A percentile compares a stretch with the other conserved stretches of the same genome.
Conservation (phyloP, 2,888 invertebrate genomes). For the Phyllotreta striolata region DNA sequence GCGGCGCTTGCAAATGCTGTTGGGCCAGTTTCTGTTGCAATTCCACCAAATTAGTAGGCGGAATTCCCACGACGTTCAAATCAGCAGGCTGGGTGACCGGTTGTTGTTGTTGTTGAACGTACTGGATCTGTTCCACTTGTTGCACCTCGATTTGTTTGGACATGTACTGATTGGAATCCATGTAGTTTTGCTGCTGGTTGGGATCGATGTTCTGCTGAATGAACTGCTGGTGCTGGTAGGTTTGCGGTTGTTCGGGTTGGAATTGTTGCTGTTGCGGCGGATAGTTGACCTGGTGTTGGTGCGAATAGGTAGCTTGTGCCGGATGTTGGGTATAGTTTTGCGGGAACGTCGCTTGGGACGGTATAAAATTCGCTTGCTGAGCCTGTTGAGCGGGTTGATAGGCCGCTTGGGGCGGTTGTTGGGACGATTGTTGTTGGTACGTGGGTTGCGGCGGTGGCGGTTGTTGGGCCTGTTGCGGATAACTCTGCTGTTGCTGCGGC, state of each 20-base stretch:
- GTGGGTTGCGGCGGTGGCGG: conserved; percentile 38
- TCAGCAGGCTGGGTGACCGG: conserved; percentile 42
- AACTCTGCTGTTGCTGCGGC: conserved; percentile 35
- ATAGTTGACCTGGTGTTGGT: conserved; percentile 35
- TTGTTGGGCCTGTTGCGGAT: conserved; percentile 31
- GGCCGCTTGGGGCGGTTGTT: conserved; percentile 11
- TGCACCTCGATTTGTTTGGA: conserved; percentile 39
- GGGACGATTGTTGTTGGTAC: conserved; percentile 29
- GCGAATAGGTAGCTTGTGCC: conserved; percentile 30
- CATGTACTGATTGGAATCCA: conserved; percentile 55
- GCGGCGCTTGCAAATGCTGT: conserved; percentile 47
- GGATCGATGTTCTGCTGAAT: conserved; percentile 46
- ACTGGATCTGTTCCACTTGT: conserved; percentile 47
- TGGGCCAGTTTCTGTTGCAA: conserved; percentile 57
- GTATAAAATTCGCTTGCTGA: conserved; percentile 28
- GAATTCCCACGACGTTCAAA: conserved; percentile 37
- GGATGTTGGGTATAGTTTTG: conserved; percentile 36
- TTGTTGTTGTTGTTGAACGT: conserved; percentile 57
- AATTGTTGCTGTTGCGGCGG: conserved; percentile 51
- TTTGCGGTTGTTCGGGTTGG: conserved; percentile 13
- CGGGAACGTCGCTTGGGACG: conserved; percentile 29
- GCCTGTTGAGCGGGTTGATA: conserved; percentile 19
- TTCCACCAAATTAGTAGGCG: conserved; percentile 56
- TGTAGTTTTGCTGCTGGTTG: conserved; percentile 44
- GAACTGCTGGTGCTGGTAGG: conserved; percentile 35